These are phyloP conservation scores for Nipponacmea schrenckii DNA, from an alignment of 2,888 invertebrate genomes.

Conservation along the genomic window DNA sequence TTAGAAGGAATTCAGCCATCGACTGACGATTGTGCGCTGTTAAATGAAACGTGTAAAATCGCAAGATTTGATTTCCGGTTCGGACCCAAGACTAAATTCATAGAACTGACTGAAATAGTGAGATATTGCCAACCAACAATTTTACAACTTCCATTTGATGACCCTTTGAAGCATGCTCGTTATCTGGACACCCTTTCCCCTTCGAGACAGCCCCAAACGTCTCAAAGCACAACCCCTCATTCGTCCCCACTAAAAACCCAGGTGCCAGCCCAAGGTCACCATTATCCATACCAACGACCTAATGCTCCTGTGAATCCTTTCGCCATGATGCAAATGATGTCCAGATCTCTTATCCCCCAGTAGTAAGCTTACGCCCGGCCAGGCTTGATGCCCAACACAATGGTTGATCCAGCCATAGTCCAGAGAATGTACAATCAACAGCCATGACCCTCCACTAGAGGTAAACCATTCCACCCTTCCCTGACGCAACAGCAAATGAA, in stretches of 20 bases:
- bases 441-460: background rate
- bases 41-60: constrained; percentile 59
- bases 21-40: constrained; percentile 51
- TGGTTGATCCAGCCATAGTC: background rate
- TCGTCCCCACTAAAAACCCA: background rate
- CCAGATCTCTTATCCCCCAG: background rate
- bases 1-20: constrained; percentile 49
- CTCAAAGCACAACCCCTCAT: background rate
- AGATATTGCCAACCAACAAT: constrained; percentile 47
- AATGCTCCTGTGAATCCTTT: constrained; percentile 22
- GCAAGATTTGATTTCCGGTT: constrained; percentile 61
- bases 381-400: background rate
- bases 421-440: constrained; percentile 10
- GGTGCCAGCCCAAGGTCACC: background rate
- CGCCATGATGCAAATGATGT: constrained; percentile 28
- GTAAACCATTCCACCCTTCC: background rate
- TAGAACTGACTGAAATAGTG: constrained; percentile 51
- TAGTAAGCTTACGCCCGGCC: background rate
- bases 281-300: constrained; percentile 6
- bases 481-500: background rate
- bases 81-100: constrained; percentile 53
- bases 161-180: constrained; percentile 63
- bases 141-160: constrained; percentile 56
- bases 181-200: constrained; percentile 49
- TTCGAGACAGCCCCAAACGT: background rate